phyloP scores from a whole-genome alignment of 2,113 vertebrate genomes.

The Tauraco erythrolophus region DNA sequence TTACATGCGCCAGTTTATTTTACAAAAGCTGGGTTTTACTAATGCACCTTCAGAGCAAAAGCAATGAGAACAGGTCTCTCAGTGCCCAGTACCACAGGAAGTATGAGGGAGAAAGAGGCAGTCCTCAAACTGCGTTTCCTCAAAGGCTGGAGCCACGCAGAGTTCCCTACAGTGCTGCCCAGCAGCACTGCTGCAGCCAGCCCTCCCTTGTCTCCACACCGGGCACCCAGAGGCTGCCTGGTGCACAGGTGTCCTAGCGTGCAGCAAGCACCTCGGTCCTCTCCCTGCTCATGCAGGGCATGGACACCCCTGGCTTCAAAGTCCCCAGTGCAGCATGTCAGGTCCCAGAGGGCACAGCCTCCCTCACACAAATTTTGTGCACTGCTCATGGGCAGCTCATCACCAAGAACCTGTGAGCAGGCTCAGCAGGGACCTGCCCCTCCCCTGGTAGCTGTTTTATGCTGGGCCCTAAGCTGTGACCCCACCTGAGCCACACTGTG shows the following conservation, averaged over 20 bases:
- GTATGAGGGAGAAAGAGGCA: background rate
- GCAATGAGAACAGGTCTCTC: background rate
- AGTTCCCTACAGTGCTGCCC: background rate
- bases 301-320: rapidly evolving
- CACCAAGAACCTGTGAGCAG: background rate
- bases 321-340: rapidly evolving
- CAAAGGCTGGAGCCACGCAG: background rate
- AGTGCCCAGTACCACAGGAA: background rate
- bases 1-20: background rate
- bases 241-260: rapidly evolving
- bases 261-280: rapidly evolving
- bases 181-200: background rate
- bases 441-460: background rate
- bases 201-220: rapidly evolving
- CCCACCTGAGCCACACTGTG: rapidly evolving
- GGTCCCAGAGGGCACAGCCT: background rate
- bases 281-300: background rate
- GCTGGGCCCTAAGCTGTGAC: background rate
- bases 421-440: background rate
- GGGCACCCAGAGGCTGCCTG: background rate
- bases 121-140: background rate
- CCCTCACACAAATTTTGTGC: background rate
- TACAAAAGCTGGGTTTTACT: background rate
- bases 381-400: background rate
- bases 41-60: background rate